These are phyloP conservation scores for Pterostichus madidus DNA, from an alignment of 2,888 invertebrate species.

Conservation along the genomic window DNA sequence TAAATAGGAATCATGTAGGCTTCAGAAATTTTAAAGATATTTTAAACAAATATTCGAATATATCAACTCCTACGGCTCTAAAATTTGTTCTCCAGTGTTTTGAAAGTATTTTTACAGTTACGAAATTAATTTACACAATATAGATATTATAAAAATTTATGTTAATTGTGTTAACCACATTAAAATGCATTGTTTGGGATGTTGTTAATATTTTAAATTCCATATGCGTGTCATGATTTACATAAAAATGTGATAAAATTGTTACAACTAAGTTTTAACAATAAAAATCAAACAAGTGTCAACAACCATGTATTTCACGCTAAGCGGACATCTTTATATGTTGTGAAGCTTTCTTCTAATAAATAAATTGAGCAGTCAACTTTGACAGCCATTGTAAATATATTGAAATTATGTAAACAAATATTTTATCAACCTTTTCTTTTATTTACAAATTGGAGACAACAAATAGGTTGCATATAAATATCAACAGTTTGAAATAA, in stretches of 20 bases:
- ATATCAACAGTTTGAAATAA: too few species aligned
- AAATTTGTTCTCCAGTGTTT: conserved; percentile 29
- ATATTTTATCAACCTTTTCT: too few species aligned
- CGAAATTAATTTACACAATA: conserved; percentile 54
- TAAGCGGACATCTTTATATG: conserved; percentile 31
- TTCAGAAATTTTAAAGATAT: conserved; percentile 6
- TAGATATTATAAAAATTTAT: conserved; percentile 54
- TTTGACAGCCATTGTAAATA: background rate
- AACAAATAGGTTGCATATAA: too few species aligned
- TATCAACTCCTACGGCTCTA: conserved; percentile 41
- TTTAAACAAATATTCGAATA: conserved; percentile 19
- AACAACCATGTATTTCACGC: conserved; percentile 35
- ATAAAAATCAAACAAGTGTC: conserved; percentile 52
- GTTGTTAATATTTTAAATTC: conserved; percentile 42
- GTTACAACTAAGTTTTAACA: conserved; percentile 43
- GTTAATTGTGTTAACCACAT: conserved; percentile 46
- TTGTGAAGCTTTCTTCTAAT: conserved; percentile 1
- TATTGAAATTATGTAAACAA: too few species aligned
- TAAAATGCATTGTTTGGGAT: conserved; percentile 32
- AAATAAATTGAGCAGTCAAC: conserved; percentile 15
- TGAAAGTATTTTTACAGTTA: conserved; percentile 46
- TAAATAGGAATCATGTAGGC: conserved; percentile 5
- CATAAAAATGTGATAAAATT: conserved; percentile 53
- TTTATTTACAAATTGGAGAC: too few species aligned
- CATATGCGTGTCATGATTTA: conserved; percentile 29